These are phyloP conservation scores for Caenorhabditis plicata DNA, from an alignment of 2,888 invertebrate species.

Conservation along the genomic window DNA sequence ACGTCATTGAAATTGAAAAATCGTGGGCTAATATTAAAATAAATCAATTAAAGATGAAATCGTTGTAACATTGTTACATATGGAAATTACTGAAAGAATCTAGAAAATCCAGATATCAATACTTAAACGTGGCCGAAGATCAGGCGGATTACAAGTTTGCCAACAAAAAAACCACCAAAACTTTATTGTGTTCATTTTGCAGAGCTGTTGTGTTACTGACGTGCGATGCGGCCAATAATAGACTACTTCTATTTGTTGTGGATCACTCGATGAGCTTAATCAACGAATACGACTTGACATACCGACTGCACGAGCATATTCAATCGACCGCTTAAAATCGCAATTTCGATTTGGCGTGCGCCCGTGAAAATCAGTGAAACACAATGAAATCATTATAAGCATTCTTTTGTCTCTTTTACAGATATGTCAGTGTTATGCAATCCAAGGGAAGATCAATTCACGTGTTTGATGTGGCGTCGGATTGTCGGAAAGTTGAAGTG, in stretches of 20 bases:
- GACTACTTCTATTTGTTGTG: conserved; percentile 47
- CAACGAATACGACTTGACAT: conserved; percentile 52
- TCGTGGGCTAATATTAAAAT: too few relatives aligned
- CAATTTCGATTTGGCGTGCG: too few relatives aligned
- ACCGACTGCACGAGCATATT: conserved; percentile 45
- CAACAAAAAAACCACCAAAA: not conserved
- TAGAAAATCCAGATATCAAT: conserved; percentile 49
- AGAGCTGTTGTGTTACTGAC: conserved; percentile 53
- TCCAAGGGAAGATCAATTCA: conserved; percentile 50
- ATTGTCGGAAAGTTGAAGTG: conserved; percentile 47
- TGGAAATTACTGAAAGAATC: conserved; percentile 53
- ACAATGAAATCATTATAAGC: too few relatives aligned
- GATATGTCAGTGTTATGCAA: conserved; percentile 52
- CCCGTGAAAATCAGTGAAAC: too few relatives aligned
- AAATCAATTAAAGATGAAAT: too few relatives aligned
- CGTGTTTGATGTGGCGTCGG: conserved; percentile 41
- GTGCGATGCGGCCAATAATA: conserved; percentile 53
- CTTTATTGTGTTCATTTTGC: conserved; percentile 5
- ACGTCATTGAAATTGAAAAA: too few relatives aligned
- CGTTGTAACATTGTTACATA: too few relatives aligned
- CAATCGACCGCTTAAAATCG: too few relatives aligned
- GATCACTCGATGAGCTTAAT: conserved; percentile 46
- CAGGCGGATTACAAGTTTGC: conserved; percentile 51
- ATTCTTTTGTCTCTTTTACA: too few relatives aligned
- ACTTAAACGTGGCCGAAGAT: conserved; percentile 49